Evolutionary conservation across 2,797 vertebrate genomes (phyloP), one percentile per base, ranked within the genome.

Genomic region (Gila robusta): DNA sequence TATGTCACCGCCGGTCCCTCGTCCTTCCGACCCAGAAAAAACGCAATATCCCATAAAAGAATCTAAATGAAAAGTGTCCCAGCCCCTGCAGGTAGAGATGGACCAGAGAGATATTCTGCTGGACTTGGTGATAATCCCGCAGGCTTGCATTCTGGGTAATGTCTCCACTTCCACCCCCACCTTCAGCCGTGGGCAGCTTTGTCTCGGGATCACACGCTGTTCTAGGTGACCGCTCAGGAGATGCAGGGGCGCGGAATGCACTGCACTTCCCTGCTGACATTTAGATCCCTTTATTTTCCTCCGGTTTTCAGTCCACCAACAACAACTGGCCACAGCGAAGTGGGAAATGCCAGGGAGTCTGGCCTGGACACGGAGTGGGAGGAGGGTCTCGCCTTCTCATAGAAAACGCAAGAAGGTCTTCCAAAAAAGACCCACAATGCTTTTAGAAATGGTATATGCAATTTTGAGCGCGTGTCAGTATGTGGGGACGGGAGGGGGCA

Each of bases 221-320:
- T 98, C 96, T 97, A 97, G 97, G 97, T 98, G 97, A 98, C 94
- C 94, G 95, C 93, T 94, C 96, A 95, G 91, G 94, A 97, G 97
- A 97, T 96, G 95, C 91, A 86, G 95, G 95, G 90, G 92, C 92
- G 94, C 95, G 96, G 96, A 97, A 98, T 97, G 96, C 95, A 93
- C 95, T 21, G 95, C 95, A 93, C 90, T 94, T 94, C 94, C 97
- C 97, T 91, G 95, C 96, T 98, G 97, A 96, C 95, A 95, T 97
- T 98, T 96, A 97, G 96, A 97, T 97, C 96, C 97, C 96, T 98
- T 97, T 96, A 98, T 97, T 97, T 97, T 96, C 95, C 91, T 93
- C 88, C 82, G 87, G 89, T 92, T 95, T 95, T 95, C 95, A 96
- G 97, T 97, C 96, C 92, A 95, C 88, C 86, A 89, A 89, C 91